phyloP scores from a whole-genome alignment of 2,113 vertebrate genomes.

The Coturnix japonica region DNA sequence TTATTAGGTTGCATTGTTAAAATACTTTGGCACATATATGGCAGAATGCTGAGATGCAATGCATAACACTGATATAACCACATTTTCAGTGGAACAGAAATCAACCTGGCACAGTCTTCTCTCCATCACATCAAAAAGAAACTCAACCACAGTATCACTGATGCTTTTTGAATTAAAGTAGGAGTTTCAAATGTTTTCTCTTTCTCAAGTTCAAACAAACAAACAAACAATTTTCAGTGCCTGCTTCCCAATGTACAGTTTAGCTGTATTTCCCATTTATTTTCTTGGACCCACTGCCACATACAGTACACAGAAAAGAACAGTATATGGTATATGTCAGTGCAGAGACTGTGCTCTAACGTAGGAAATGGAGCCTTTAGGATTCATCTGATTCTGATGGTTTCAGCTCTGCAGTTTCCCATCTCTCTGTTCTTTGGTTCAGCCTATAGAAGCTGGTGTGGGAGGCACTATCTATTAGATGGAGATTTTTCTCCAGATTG shows the following conservation, averaged over 20 bases:
- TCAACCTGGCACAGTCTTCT: background rate
- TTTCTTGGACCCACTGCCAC: background rate
- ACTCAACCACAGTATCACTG: background rate
- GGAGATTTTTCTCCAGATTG: background rate
- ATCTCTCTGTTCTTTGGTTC: background rate
- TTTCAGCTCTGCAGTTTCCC: background rate
- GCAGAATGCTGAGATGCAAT: background rate
- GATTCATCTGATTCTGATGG: background rate
- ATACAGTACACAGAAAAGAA: background rate
- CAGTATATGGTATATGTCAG: background rate
- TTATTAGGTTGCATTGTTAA: conserved; percentile 13
- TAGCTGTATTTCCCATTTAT: background rate
- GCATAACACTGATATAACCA: background rate
- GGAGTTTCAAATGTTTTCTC: background rate
- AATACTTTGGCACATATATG: conserved; percentile 6
- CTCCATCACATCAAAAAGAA: background rate
- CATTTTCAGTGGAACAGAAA: background rate
- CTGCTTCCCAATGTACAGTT: background rate
- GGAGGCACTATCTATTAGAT: background rate
- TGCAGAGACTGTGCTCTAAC: background rate
- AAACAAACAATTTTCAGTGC: background rate
- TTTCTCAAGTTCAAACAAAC: background rate
- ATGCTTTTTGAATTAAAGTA: background rate
- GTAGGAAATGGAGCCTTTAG: conserved; percentile 1
- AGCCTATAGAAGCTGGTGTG: background rate